Percentiles rank a stretch among this genome's conserved stretches.
Conservation (phyloP, 2,797 vertebrate species). For the Selene dorsalis region DNA sequence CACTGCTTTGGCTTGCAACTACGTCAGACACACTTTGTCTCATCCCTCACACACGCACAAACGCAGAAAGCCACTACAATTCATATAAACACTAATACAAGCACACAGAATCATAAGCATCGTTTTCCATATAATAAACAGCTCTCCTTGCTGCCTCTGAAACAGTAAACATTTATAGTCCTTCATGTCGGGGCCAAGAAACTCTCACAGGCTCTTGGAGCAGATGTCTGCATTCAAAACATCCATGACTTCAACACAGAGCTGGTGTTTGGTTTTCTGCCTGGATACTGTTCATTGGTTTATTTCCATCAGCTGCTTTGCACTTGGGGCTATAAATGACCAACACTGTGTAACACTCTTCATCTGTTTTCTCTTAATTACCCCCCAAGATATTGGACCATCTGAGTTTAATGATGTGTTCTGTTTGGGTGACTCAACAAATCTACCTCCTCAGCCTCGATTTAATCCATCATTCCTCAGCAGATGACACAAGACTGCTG, state of each 20-base stretch:
- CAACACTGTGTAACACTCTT: background rate
- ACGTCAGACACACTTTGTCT: constrained; percentile 1
- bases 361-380: background rate
- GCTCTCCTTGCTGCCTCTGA: constrained; percentile 21
- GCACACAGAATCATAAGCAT: constrained; percentile 22
- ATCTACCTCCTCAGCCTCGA: constrained; percentile 4
- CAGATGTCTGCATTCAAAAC: constrained; percentile 19
- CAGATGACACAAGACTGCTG: constrained; percentile 7
- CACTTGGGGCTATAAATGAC: constrained; percentile 2
- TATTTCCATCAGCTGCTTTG: constrained; percentile 17
- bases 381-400: background rate
- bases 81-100: constrained; percentile 4
- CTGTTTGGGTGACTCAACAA: constrained; percentile 21
- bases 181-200: constrained; percentile 28
- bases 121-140: constrained; percentile 52
- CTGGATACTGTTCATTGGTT: constrained; percentile 6
- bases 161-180: constrained; percentile 54
- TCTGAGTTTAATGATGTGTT: background rate
- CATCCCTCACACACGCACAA: background rate
- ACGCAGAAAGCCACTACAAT: background rate
- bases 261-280: constrained; percentile 25
- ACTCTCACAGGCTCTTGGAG: background rate
- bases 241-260: constrained; percentile 5
- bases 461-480: background rate
- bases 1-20: background rate